Conservation (phyloP, 2,113 vertebrate species). For the Urocitellus parryii region DNA sequence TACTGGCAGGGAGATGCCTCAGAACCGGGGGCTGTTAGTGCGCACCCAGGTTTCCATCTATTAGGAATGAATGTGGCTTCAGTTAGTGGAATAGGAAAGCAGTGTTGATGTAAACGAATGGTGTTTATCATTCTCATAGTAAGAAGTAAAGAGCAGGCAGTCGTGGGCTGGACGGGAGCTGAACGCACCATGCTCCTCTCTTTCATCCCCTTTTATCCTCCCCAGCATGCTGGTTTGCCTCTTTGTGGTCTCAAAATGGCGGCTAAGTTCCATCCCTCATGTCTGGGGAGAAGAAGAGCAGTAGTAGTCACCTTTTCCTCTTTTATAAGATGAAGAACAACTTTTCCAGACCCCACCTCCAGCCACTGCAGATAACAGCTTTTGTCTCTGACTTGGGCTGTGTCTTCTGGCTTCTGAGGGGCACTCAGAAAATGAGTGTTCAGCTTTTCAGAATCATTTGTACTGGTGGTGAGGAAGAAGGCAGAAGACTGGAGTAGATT, state of each 20-base stretch:
- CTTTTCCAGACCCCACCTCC: not conserved
- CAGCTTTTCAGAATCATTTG: not conserved
- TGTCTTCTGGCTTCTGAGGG: not conserved
- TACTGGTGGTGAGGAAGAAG: not conserved
- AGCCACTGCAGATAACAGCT: not conserved
- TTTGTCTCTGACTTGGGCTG: not conserved
- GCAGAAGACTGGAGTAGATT: not conserved
- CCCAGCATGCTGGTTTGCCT: not conserved
- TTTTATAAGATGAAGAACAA: not conserved
- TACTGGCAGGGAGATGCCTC: not conserved
- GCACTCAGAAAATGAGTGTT: not conserved
- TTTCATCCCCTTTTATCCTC: not conserved
- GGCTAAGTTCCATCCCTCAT: not conserved
- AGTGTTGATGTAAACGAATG: not conserved
- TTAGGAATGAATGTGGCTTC: not conserved
- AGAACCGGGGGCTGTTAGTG: not conserved
- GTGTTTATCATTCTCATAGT: not conserved
- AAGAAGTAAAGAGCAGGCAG: not conserved
- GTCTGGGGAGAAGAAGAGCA: not conserved
- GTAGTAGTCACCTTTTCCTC: no score
- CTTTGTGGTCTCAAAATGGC: not conserved
- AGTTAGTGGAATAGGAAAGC: not conserved
- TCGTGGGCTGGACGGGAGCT: not conserved
- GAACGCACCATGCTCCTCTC: not conserved
- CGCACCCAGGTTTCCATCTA: not conserved